Evolutionary conservation across 2,888 invertebrate genomes (phyloP).

Genomic region (Ecliptopera silaceata): DNA sequence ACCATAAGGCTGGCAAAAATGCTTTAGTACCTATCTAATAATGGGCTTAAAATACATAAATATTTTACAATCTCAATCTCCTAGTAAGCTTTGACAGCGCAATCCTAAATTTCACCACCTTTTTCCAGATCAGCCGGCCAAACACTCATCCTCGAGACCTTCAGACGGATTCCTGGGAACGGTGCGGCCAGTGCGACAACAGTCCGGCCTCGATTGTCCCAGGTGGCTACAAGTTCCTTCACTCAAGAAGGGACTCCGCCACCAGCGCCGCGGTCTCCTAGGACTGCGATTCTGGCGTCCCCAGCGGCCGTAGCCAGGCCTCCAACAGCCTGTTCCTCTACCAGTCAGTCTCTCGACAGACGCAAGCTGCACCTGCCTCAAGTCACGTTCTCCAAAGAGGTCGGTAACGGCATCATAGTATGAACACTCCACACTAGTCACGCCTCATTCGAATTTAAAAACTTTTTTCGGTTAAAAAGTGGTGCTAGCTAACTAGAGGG

Average conservation of each 20-base stretch:
- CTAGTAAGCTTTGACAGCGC: background rate
- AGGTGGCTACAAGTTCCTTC: slow-evolving; percentile 49
- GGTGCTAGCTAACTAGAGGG: slow-evolving; percentile 55
- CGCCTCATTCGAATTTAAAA: slow-evolving; percentile 41
- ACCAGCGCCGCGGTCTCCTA: slow-evolving; percentile 69
- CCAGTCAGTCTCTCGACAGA: slow-evolving; percentile 84
- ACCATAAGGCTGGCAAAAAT: too few species aligned
- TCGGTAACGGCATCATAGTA: slow-evolving; percentile 94
- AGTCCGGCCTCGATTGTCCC: slow-evolving; percentile 53
- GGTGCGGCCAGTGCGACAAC: slow-evolving; percentile 60
- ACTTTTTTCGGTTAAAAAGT: slow-evolving; percentile 43
- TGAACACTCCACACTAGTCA: slow-evolving; percentile 67
- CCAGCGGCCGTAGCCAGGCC: slow-evolving; percentile 80
- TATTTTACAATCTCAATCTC: background rate
- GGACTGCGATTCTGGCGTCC: slow-evolving; percentile 61
- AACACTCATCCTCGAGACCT: slow-evolving; percentile 87
- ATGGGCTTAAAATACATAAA: too few species aligned
- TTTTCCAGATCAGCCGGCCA: slow-evolving; percentile 87
- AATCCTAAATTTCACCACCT: background rate
- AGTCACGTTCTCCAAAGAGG: slow-evolving; percentile 95
- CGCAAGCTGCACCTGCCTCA: slow-evolving; percentile 89
- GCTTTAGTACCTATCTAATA: too few species aligned
- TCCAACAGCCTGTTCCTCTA: slow-evolving; percentile 88
- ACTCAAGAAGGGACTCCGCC: slow-evolving; percentile 72
- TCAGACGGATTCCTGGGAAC: slow-evolving; percentile 82